These are phyloP conservation scores for Hedychridium roseum DNA, from an alignment of 2,888 invertebrate genomes.

Conservation along the genomic window DNA sequence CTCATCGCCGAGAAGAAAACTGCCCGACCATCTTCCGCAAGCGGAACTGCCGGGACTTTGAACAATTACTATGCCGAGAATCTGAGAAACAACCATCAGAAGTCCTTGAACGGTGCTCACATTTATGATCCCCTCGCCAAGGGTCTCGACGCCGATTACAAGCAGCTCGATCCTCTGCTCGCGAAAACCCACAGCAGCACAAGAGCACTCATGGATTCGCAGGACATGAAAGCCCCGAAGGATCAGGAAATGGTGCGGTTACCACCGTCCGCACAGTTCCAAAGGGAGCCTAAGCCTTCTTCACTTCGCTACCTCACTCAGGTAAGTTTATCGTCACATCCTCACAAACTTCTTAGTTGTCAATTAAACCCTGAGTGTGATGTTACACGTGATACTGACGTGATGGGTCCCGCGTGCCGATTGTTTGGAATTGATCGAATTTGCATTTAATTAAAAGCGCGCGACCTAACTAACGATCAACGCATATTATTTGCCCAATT, in stretches of 20 bases:
- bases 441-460: too few relatives aligned
- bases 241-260: slow-evolving; percentile 11
- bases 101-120: slow-evolving; percentile 37
- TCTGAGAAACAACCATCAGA: slow-evolving; percentile 48
- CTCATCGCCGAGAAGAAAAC: slow-evolving; percentile 44
- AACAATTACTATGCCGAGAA: slow-evolving; percentile 58
- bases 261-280: slow-evolving; percentile 26
- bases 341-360: too few relatives aligned
- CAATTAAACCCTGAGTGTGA: too few relatives aligned
- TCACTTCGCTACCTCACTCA: slow-evolving; percentile 20
- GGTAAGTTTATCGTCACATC: too few relatives aligned
- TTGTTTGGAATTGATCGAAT: too few relatives aligned
- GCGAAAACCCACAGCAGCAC: slow-evolving; percentile 11
- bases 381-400: too few relatives aligned
- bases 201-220: slow-evolving; percentile 35
- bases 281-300: slow-evolving; percentile 25
- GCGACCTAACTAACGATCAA: too few relatives aligned
- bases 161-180: slow-evolving; percentile 50
- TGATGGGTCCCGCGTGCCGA: too few relatives aligned
- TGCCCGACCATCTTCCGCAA: too few relatives aligned
- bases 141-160: slow-evolving; percentile 43
- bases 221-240: slow-evolving; percentile 29
- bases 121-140: slow-evolving; percentile 50
- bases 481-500: too few relatives aligned
- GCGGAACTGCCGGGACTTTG: background rate